Conservation (phyloP, 2,113 vertebrate genomes). For the cattle (Bos taurus) region DNA sequence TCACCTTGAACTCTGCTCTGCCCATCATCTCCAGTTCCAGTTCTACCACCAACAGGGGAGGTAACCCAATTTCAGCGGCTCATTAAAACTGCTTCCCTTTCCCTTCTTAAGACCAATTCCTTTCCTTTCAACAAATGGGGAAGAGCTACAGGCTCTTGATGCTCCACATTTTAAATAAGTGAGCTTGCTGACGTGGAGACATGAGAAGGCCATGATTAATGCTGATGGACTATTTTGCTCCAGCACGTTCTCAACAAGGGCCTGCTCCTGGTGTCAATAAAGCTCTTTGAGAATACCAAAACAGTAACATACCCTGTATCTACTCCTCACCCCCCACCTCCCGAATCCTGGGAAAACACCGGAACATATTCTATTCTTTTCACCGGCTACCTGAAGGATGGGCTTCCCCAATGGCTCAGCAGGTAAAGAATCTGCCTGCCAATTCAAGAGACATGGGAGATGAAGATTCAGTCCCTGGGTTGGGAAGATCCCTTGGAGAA, state of each 20-base stretch:
- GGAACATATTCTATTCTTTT: background rate
- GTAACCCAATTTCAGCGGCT: rapidly evolving
- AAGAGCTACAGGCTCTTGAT: background rate
- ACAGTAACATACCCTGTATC: background rate
- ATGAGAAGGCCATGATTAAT: rapidly evolving
- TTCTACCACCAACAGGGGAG: background rate
- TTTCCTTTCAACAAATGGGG: background rate
- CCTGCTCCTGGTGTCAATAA: rapidly evolving
- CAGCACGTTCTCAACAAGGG: background rate
- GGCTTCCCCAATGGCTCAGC: background rate
- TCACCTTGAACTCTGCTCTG: background rate
- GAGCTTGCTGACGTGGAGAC: background rate
- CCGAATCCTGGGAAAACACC: background rate
- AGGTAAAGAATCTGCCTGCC: background rate
- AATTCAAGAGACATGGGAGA: background rate
- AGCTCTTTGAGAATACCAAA: background rate
- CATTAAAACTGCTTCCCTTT: background rate
- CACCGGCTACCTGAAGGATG: background rate
- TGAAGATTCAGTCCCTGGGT: background rate
- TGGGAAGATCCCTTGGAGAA: background rate
- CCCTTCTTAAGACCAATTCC: background rate
- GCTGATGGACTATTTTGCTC: background rate
- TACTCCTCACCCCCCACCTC: background rate
- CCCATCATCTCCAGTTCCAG: background rate
- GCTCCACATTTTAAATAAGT: background rate